Evolutionary conservation across 2,888 invertebrate species (phyloP), one percentile per base, ranked within the genome.

Genomic region (Schrankia costaestrigalis): DNA sequence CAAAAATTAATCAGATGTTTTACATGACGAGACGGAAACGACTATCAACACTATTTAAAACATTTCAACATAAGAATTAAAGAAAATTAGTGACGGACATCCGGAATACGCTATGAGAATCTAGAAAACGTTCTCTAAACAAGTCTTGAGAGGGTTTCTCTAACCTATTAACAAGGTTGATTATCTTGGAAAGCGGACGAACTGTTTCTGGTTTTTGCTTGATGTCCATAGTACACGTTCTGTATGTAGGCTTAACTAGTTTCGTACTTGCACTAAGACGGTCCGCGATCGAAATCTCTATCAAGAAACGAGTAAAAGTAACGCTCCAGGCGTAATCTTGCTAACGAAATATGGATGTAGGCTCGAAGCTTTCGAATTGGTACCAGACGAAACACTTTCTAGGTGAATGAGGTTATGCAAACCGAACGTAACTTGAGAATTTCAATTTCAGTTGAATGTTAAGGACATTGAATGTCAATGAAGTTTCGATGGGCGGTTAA

Each of bases 361-460:
- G 76, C 61, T 57, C 43, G 63, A 80, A 57, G 86, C 86, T 86
- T 86, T 85, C 84, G 71, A 82, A 82, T 71, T 68, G 51, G 50
- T 59, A 49, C 60, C 54, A 55, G 41, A 70, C 71, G 71, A 81
- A 78, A 76, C 74, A 80, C 86, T 87, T 87, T 87, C 86, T 85
- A 87, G 76, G 77, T 76, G 74, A 77, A 75, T 67, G 71, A 39
- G 57, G 52, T 45, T 83, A 85, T 83, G 85, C 83, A 82, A 84
- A 86, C 79, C 62, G 67, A 58, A 76, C 68, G 78, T 80, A 77
- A 81, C 83, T 72, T 56, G 66, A 78, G 86, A 83, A 87, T 85
- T 78, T 68, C 76, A 86, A 86, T 82, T 74, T 71, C 71, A 77
- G 67, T 62, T 27, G 67, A 71, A 64, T 26, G 32, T 31, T 40